Evolutionary conservation across 2,888 invertebrate genomes (phyloP).

Genomic region (Pammene aurita): DNA sequence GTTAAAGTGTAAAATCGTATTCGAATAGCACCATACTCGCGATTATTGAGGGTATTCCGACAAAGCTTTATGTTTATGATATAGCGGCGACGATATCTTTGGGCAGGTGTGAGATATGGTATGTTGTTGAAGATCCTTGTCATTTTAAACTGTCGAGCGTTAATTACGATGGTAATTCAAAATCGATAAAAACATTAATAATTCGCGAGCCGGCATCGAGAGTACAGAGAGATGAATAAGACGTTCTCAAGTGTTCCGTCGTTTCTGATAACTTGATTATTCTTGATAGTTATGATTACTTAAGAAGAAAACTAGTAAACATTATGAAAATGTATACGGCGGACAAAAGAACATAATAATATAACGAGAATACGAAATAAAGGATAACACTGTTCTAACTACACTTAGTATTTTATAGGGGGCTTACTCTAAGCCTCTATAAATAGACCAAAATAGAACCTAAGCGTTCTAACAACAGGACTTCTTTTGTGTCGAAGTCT

Average conservation of each 20-base stretch:
- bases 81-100: slow-evolving; percentile 44
- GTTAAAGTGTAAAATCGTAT: slow-evolving; percentile 30
- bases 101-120: slow-evolving; percentile 52
- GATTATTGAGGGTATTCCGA: slow-evolving; percentile 47
- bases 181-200: slow-evolving; percentile 22
- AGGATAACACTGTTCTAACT: background rate
- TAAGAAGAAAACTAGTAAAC: background rate
- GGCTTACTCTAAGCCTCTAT: too few relatives aligned
- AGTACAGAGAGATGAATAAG: slow-evolving; percentile 5
- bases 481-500: slow-evolving; percentile 13
- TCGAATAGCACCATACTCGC: slow-evolving; percentile 24
- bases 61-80: slow-evolving; percentile 47
- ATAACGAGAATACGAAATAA: background rate
- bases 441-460: slow-evolving; percentile 11
- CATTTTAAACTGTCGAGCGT: slow-evolving; percentile 45
- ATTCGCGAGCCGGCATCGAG: slow-evolving; percentile 14
- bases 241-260: slow-evolving; percentile 1
- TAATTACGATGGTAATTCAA: slow-evolving; percentile 27
- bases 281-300: background rate
- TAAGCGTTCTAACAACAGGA: slow-evolving; percentile 21
- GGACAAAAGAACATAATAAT: too few relatives aligned
- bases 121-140: slow-evolving; percentile 46
- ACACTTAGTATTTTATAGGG: too few relatives aligned
- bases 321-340: too few relatives aligned
- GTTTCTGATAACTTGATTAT: background rate